A percentile compares a stretch with the other conserved stretches of the same genome.
Conservation (phyloP, 2,113 vertebrate genomes). For the Dromiciops gliroides region DNA sequence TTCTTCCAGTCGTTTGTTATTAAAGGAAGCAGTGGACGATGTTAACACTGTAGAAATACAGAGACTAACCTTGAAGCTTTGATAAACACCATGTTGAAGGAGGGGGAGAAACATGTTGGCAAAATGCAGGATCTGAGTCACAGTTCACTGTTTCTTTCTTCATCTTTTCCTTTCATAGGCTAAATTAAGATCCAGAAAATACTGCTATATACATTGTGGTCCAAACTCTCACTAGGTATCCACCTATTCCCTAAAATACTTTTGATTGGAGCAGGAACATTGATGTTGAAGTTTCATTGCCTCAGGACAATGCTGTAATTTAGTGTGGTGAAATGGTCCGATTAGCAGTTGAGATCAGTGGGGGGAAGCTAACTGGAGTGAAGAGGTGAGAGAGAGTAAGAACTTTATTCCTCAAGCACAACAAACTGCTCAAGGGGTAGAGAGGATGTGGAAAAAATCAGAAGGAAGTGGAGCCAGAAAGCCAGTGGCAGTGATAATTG, state of each 20-base stretch:
- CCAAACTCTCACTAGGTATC: conserved; percentile 62
- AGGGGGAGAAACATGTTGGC: background rate
- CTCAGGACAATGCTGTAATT: conserved; percentile 68
- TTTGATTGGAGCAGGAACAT: conserved; percentile 72
- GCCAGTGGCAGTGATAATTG: conserved; percentile 29
- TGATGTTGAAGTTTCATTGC: conserved; percentile 66
- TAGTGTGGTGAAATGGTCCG: conserved; percentile 73
- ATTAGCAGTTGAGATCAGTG: conserved; percentile 75
- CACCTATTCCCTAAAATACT: conserved; percentile 69
- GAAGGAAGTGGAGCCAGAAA: conserved; percentile 49
- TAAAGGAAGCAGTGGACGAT: conserved; percentile 22
- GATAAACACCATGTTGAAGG: conserved; percentile 47
- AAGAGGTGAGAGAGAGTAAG: conserved; percentile 66
- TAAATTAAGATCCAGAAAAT: conserved; percentile 72
- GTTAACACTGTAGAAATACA: background rate
- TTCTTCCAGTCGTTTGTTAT: conserved; percentile 41
- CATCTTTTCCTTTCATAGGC: conserved; percentile 56
- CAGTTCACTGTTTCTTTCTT: conserved; percentile 11
- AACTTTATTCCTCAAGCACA: conserved; percentile 65
- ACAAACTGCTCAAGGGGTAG: conserved; percentile 37
- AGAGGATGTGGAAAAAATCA: conserved; percentile 40
- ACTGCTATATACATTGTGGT: conserved; percentile 64
- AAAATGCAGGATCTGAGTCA: conserved; percentile 11
- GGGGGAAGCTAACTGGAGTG: conserved; percentile 66
- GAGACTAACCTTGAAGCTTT: conserved; percentile 60